These are phyloP conservation scores for Telmatochromis sp. DNA, from an alignment of 2,113 vertebrate genomes.

Conservation along the genomic window DNA sequence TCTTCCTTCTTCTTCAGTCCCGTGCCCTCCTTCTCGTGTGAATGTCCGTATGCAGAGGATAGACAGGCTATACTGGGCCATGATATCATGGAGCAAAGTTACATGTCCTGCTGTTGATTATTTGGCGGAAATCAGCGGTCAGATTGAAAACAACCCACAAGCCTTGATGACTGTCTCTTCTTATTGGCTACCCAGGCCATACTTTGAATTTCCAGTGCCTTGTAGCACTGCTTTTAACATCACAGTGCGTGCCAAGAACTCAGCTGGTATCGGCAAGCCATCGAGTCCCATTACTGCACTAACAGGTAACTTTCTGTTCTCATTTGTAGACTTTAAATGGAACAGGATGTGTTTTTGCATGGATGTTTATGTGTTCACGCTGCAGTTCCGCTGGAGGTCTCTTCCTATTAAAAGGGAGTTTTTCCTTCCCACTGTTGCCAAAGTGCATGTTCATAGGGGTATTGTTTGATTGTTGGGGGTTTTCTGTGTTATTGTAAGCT, in stretches of 20 bases:
- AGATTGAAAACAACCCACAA: constrained; percentile 38
- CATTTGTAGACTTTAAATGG: background rate
- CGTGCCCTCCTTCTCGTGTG: constrained; percentile 58
- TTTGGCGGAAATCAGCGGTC: constrained; percentile 46
- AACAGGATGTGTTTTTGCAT: background rate
- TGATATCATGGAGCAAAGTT: constrained; percentile 50
- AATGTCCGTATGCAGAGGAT: constrained; percentile 32
- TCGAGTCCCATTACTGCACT: constrained; percentile 25
- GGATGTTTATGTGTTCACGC: background rate
- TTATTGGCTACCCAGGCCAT: constrained; percentile 61
- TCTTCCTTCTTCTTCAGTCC: constrained; percentile 39
- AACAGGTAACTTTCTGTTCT: constrained; percentile 50
- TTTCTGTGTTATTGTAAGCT: background rate
- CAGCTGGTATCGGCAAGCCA: constrained; percentile 46
- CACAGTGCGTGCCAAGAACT: constrained; percentile 57
- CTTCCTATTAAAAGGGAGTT: background rate
- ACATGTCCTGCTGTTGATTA: constrained; percentile 57
- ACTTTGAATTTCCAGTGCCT: constrained; percentile 69
- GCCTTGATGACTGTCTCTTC: constrained; percentile 50
- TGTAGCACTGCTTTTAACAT: constrained; percentile 64
- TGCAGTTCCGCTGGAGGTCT: background rate
- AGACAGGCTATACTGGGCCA: constrained; percentile 30
- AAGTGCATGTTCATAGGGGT: background rate
- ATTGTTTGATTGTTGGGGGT: background rate
- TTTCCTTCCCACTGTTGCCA: background rate